phyloP scores from a whole-genome alignment of 2,888 invertebrate species.

The Rhingia campestris region DNA sequence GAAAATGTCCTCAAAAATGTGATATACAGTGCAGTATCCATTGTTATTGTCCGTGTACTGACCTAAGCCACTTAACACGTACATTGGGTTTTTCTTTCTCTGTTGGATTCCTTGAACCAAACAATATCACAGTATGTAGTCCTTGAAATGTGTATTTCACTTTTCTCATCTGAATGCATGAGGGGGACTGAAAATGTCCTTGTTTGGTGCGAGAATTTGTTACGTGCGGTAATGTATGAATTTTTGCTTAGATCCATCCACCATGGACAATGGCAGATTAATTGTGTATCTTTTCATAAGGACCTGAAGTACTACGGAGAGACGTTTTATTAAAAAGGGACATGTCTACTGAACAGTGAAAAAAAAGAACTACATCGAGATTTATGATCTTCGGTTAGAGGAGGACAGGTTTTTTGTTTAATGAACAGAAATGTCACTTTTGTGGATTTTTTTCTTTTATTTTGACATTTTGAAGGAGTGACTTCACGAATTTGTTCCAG shows the following conservation, averaged over 20 bases:
- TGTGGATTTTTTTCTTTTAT: constrained; percentile 8
- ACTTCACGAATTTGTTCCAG: constrained; percentile 32
- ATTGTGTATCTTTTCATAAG: constrained; percentile 31
- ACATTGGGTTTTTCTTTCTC: constrained; percentile 8
- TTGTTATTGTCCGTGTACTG: constrained; percentile 27
- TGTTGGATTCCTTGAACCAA: constrained; percentile 34
- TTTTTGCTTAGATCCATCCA: constrained; percentile 1
- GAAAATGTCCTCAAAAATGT: constrained; percentile 9
- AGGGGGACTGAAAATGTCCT: constrained; percentile 19
- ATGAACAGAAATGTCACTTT: constrained; percentile 21
- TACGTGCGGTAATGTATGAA: constrained; percentile 64
- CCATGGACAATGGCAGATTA: constrained; percentile 50
- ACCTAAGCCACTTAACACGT: constrained; percentile 70
- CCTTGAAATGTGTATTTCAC: constrained; percentile 38
- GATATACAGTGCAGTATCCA: not conserved
- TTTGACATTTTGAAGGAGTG: constrained; percentile 55
- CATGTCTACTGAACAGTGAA: constrained; percentile 8
- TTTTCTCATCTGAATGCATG: constrained; percentile 12
- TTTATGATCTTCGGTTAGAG: constrained; percentile 37
- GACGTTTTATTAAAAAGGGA: constrained; percentile 38
- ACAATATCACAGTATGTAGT: constrained; percentile 58
- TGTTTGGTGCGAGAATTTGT: constrained; percentile 58
- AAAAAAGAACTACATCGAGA: not conserved
- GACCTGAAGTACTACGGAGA: constrained; percentile 9
- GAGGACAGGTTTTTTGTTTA: constrained; percentile 53